Base-by-base conservation (phyloP, 2,888 invertebrate genomes). In the Tanypteryx hageni region DNA sequence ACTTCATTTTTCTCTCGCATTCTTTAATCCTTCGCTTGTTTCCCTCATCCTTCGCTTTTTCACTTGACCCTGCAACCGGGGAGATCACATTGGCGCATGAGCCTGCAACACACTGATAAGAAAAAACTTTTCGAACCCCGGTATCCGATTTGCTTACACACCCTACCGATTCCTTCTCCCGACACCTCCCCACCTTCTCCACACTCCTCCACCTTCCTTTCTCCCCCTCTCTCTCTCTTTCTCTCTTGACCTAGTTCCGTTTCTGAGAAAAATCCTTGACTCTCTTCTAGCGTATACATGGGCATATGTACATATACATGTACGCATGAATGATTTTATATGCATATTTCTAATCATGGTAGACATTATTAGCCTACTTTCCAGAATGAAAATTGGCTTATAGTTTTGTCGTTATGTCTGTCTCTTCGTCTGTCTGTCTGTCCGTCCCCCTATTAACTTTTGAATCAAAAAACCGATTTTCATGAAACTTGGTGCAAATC, bases 101-200 rank as follows among this genome's bases (percentile, higher is more conserved):
- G 86, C 61, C 89, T 89, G 89, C 68, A 68, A 56, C 68, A 56
- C 11, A 4, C 89, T 31, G 89, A 68, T 89, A 89, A 68, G 89
- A 64, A 89, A 68, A 89, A 64, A 68, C 18, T 4, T 44, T 89
- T 14, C 89, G 14, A 31, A 61, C 44, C 89, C 31, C 83, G 57
- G 83, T 56, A 83, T 83, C 83, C 68, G 89, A 89, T 89, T 89
- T 68, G 89, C 68, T 89, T 89, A 89, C 89, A 68, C 89, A n/a
- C 44, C 13, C 64, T 11, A 44, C n/a, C 44, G 64, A 44, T 44
- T 44, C 89, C 64, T 13, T 14, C 27, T 76, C 76, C 27, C 13
- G 22, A 44, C 64, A 76, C 27, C 27, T 76, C 76, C 27, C 13
- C 76, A 27, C 22, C 68, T 10, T 68, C 11, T 7, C n/a, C 5